Base-by-base conservation (phyloP, 2,797 vertebrate species). In the Sitta carolinensis region DNA sequence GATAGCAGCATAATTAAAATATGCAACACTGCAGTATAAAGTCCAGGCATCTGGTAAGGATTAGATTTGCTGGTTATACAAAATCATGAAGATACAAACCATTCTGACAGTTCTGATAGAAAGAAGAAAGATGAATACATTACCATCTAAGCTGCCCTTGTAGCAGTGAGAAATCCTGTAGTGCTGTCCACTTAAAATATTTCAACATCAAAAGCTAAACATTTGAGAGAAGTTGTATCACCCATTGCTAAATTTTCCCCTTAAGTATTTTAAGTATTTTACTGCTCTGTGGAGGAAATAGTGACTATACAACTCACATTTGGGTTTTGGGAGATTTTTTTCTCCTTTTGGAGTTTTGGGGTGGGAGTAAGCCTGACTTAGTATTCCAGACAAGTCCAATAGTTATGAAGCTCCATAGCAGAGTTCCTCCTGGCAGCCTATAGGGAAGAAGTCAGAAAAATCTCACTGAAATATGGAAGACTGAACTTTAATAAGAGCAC, bases 31-130 rank as follows among this genome's bases (percentile, higher is more conserved):
- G 69, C 63, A 79, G 29, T 77, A 51, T 84, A 42, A 82, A 88
- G 61, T 79, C 80, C 78, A 94, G 83, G 80, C 94, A 94, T 95
- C 89, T 94, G 94, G 83, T 91, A 94, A 88, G 80, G 70, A 91
- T 96, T 96, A 92, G 59, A 51, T 90, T 86, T 94, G 67, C 83
- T 94, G 67, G 55, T 90, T 82, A 82, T 59, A 91, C 70, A 82
- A 90, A 91, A 90, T 90, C 83, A 90, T 55, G 64, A 91, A 70
- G 91, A 95, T 82, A 80, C 52, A 94, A 95, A 94, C 77, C 50
- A 64, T 80, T 95, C 76, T 90, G 85, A 94, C 79, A 88, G 83
- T 82, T 82, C 85, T 87, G 94, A 76, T 89, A 93, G 80, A 45
- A 78, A 88, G 63, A 95, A 89, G 73, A 89, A 92, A 85, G 83